phyloP scores from a whole-genome alignment of 1,140 invertebrate species.

The Laupala kohalensis region DNA sequence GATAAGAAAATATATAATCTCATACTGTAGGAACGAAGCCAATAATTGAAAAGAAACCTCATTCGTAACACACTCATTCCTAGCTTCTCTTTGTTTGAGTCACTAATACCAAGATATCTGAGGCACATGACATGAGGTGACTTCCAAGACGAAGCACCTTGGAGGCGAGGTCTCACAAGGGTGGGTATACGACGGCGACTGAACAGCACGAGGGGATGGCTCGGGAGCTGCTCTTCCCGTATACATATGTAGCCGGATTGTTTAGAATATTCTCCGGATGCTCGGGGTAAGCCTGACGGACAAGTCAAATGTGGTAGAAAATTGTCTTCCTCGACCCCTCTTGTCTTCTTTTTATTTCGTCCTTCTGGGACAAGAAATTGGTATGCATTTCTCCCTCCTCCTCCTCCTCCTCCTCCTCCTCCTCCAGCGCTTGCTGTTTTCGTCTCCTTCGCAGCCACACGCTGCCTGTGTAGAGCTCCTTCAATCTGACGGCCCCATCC shows the following conservation, averaged over 20 bases:
- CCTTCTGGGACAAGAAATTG: slow-evolving; percentile 2
- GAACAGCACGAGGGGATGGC: too few relatives aligned
- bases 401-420: not conserved
- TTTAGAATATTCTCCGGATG: slow-evolving; percentile 7
- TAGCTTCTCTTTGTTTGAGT: too few relatives aligned
- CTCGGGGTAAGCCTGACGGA: slow-evolving; percentile 8
- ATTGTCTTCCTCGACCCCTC: slow-evolving; percentile 8
- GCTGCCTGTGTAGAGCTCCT: too few relatives aligned
- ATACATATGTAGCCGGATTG: slow-evolving; percentile 1
- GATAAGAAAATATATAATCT: too few relatives aligned
- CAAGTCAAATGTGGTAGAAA: slow-evolving; percentile 14
- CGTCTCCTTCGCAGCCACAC: too few relatives aligned
- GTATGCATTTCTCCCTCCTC: slow-evolving; percentile 8
- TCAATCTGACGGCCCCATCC: too few relatives aligned
- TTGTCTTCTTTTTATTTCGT: slow-evolving; percentile 6
- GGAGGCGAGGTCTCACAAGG: not conserved
- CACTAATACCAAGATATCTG: too few relatives aligned
- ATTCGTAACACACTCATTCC: too few relatives aligned
- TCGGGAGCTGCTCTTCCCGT: not conserved
- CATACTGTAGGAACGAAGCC: too few relatives aligned
- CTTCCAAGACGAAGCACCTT: not conserved
- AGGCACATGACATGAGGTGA: too few relatives aligned
- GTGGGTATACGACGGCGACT: too few relatives aligned
- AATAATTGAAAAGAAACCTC: too few relatives aligned
- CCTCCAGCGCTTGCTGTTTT: not conserved